Evolutionary conservation across 2,113 vertebrate genomes (phyloP), one percentile per base, ranked within the genome.

Genomic region (Hyla sarda): DNA sequence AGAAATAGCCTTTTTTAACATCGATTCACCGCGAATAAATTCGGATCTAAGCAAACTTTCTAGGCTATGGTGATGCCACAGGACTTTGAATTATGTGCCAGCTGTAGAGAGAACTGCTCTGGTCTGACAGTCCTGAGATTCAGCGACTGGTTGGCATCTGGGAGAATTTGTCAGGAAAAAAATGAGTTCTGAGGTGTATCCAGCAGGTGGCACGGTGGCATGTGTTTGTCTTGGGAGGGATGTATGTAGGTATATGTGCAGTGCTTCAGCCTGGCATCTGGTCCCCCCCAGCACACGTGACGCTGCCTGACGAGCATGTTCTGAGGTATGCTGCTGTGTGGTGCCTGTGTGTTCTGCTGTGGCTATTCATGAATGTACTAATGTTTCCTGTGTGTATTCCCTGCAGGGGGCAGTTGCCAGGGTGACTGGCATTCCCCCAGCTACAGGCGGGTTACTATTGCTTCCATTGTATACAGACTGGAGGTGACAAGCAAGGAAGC

Each of bases 331-430:
- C 47, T 48, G 45, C 3, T 25, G n/a, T 2, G 25, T 65, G 52
- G 30, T 84, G 41, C 41, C 41, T 41, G 41, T 41, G 41, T 41
- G 41, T 41, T 3, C 41, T 41, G 41, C 83, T 67, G 2, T 67
- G 60, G 74, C 74, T 85, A 30, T 62, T 45, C 76, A 73, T 86
- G 84, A 86, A 80, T 86, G 52, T 77, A 86, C 25, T 79, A 41
- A 2, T 73, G 65, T 80, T 86, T 71, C 84, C 84, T 72, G 37
- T 86, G 84, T 86, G 77, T 86, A 56, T 86, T 81, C 76, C 65
- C 77, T 80, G 76, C 76, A 81, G 84, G 84, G 84, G 84, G 76
- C 84, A 86, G 84, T 86, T 86, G 84, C 84, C 60, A 81, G 25
- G 84, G 84, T 86, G 76, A 86, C 76, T 65, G 58, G 76, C 84